Evolutionary conservation across 2,888 invertebrate genomes (phyloP), one percentile per base, ranked within the genome.

Genomic region (Lochmaea capreae): DNA sequence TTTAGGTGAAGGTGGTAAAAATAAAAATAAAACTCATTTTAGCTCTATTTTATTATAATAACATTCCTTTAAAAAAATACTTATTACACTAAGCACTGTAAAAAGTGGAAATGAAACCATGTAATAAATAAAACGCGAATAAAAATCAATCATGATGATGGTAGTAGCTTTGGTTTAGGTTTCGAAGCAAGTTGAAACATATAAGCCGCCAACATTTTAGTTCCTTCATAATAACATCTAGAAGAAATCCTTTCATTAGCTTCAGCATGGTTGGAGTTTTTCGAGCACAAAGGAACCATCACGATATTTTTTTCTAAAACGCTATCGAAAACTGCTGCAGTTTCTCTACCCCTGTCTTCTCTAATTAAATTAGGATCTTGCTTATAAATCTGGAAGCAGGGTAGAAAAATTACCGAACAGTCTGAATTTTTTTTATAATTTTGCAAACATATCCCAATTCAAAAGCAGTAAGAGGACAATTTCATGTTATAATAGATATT

Each of bases 351-450:
- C 22, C 82, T 84, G 72, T 88, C 87, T 76, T 88, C 87, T 18
- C 88, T 84, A 59, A 88, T 88, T 79, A 88, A 83, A 77, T 85
- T 88, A 0, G 88, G 87, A 67, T 87, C 86, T 79, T 87, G 87
- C 77, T 88, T 88, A 76, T 87, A 88, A 54, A 88, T 85, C 88
- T 89, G 9, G 9, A 39, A 39, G 8, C 8, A 39, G 33, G 9
- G 77, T 5, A 46, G 1, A 46, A 54, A 80, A 78, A 69, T 22
- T 61, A 67, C 42, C 3, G 16, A 12, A 26, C 4, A 22, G 39
- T 10, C 22, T 14, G 1, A 8, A 22, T 14, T 9, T 26, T 1
- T 26, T 3, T 26, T 1, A 26, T 3, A 26, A 2, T 26, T 26
- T 26, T 26, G 26, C 26, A 26, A 26, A 26, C 1, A 26, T 26